These are phyloP conservation scores for Trissolcus basalis DNA, from an alignment of 1,140 invertebrate genomes.

Conservation along the genomic window DNA sequence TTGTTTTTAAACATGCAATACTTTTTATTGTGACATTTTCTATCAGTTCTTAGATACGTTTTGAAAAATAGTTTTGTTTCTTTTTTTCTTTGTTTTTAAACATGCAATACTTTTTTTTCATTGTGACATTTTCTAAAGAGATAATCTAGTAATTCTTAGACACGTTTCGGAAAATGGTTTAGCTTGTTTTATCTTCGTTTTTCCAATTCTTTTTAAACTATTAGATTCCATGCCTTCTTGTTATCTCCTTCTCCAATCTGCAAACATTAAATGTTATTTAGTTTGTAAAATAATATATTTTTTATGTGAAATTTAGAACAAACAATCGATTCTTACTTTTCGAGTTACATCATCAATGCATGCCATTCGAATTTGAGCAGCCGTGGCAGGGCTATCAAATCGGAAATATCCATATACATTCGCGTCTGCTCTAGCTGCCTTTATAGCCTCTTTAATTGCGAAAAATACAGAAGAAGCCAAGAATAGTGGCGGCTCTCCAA, in stretches of 20 bases:
- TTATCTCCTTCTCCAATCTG: slow-evolving; percentile 47
- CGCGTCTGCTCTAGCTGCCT: slow-evolving; percentile 83
- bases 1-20: neutral
- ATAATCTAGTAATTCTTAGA: too few species aligned
- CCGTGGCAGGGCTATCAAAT: slow-evolving; percentile 91
- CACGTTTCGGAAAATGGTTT: too few species aligned
- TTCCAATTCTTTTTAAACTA: slow-evolving; percentile 20
- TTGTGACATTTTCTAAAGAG: too few species aligned
- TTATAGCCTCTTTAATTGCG: slow-evolving; percentile 93
- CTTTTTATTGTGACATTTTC: neutral
- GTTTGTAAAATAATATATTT: too few species aligned
- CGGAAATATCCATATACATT: slow-evolving; percentile 80
- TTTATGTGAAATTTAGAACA: too few species aligned
- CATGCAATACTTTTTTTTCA: neutral
- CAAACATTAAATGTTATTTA: too few species aligned
- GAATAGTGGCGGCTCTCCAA: slow-evolving; percentile 96
- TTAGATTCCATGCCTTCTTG: slow-evolving; percentile 48
- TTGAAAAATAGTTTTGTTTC: too few species aligned
- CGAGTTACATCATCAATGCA: slow-evolving; percentile 90
- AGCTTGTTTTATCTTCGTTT: too few species aligned
- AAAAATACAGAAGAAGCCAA: slow-evolving; percentile 91
- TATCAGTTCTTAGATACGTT: too few species aligned
- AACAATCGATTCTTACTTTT: too few species aligned
- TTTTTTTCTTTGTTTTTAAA: too few species aligned
- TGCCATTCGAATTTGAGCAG: slow-evolving; percentile 91